Evolutionary conservation across 2,888 invertebrate species (phyloP), one percentile per base, ranked within the genome.

Genomic region (Trisateles emortualis): DNA sequence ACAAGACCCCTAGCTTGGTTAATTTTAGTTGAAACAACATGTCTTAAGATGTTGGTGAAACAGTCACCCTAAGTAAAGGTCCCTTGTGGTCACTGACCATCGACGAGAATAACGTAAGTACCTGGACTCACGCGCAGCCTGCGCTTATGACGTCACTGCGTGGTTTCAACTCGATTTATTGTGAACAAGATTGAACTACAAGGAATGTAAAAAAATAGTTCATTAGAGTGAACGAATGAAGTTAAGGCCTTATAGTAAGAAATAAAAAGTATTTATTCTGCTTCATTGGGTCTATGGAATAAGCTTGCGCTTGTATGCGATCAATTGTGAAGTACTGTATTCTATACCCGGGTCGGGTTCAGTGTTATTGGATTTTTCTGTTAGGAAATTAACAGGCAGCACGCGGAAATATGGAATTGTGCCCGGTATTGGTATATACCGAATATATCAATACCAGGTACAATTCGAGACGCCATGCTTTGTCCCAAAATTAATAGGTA

Each of bases 51-150:
- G 70, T 61, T 86, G 87, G 90, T 66, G 75, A 87, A 86, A 85
- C 91, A 91, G 86, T 91, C 90, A 92, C 90, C 91, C 87, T 88
- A 83, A 81, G 88, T 74, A 86, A 88, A 90, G 90, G 92, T 90
- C 85, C 82, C 75, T 78, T 79, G 79, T 90, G 92, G 91, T 92
- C 92, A 90, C 75, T 91, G 92, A 91, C 92, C 91, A 91, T 83
- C 78, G 84, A 81, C 84, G 80, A 88, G 90, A 90, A 90, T 91
- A 90, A 86, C 81, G 78, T 79, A 78, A 78, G 83, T 88, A 85
- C 87, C 87, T 89, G 87, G 68, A 62, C 78, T 79, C 79, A 72
- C 64, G 79, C 80, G 79, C 79, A 78, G 77, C 67, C 74, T 65
- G 72, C 60, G 64, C 52, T 71, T 40, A 65, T 89, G 89, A 89